Base-by-base conservation (phyloP, 2,888 invertebrate genomes). In the Chorisops tibialis region DNA sequence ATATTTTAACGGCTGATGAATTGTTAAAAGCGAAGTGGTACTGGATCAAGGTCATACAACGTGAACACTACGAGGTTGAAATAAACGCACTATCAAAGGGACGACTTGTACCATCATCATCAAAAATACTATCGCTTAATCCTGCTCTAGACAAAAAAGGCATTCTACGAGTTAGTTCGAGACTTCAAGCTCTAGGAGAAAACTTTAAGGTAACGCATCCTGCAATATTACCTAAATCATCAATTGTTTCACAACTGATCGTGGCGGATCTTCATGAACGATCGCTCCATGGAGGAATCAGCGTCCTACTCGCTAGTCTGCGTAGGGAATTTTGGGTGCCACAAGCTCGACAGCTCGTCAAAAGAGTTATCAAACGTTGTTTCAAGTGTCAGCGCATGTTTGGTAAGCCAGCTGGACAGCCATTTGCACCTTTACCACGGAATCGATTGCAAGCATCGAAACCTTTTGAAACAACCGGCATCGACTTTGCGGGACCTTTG, bases 401-500 rank as follows among this genome's bases (percentile, higher is more conserved):
- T n/a, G 49, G 43, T 39, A 37, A 58, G 35, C 16, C 62, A 16
- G 56, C 41, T 6, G 35, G 43, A 19, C 49, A 61, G 21, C 21
- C 43, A 3, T 61, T 61, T 39, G 47, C 58, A 7, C 61, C 61
- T 14, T 47, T 63, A 12, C 63, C 60, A 6, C 22, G 43, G 39
- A 56, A 63, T 24, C 30, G 60, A 22, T n/a, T 61, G 22, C 12
- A 30, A 9, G 37, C 45, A 58, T 22, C 50, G 5, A 56, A 43
- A n/a, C 16, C 61, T 9, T 61, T 61, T 38, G 51, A 61, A 14
- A 43, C 50, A 3, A 51, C 43, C 7, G 51, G 52, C 21, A 4
- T 61, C 1, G 51, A 61, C 45, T 61, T 61, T 24, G 61, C 54
- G 3, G 61, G 54, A n/a, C 47, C 61, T 9, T 35, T 61, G 3